Evolutionary conservation across 2,797 vertebrate species (phyloP).

Genomic region (Intellagama lesueurii): DNA sequence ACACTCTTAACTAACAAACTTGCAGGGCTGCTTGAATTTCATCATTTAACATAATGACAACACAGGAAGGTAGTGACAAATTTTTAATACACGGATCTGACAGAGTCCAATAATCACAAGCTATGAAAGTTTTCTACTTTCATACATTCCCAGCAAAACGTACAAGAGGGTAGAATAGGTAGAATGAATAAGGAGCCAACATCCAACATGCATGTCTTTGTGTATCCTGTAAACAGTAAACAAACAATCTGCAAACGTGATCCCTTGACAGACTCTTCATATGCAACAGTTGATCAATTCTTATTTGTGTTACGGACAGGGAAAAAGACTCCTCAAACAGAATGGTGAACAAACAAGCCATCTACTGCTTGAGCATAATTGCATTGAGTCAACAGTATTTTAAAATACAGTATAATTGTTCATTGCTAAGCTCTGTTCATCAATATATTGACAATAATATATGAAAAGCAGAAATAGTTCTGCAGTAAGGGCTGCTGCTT

Average conservation of each 20-base stretch:
- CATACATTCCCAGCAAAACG: neutral
- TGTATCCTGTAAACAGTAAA: neutral
- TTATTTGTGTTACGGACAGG: neutral
- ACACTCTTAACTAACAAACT: neutral
- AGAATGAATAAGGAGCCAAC: no score
- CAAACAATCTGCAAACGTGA: neutral
- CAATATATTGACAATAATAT: constrained; percentile 28
- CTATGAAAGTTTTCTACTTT: neutral
- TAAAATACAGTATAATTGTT: neutral
- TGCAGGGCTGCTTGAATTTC: neutral
- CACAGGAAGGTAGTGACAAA: neutral
- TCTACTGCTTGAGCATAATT: neutral
- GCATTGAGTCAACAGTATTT: neutral
- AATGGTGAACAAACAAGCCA: neutral
- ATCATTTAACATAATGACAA: neutral
- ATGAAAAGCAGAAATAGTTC: neutral
- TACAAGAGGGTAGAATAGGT: neutral
- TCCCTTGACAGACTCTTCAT: neutral
- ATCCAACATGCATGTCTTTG: neutral
- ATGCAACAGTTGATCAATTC: neutral
- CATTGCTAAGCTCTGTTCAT: constrained; percentile 36
- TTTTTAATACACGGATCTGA: neutral
- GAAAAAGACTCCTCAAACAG: neutral
- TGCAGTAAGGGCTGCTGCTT: constrained; percentile 12
- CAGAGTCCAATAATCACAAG: neutral